These are phyloP conservation scores for Danaus melanippus DNA, from an alignment of 1,140 invertebrate genomes.

Conservation along the genomic window DNA sequence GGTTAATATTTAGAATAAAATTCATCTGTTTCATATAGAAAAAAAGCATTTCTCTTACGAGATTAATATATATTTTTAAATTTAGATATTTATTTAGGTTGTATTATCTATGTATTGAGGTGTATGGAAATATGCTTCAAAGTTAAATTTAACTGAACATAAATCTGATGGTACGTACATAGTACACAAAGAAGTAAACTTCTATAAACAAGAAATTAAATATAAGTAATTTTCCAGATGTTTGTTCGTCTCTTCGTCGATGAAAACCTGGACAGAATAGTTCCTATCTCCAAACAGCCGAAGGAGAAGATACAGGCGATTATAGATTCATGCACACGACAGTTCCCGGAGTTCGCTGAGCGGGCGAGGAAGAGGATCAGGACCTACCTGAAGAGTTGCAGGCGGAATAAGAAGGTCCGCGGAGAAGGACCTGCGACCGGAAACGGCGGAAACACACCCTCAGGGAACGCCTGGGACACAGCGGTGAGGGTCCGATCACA, in stretches of 20 bases:
- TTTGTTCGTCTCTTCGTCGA: constrained; percentile 97
- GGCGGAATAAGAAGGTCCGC: constrained; percentile 92
- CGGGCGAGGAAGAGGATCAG: constrained; percentile 93
- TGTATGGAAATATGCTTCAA: too few species aligned
- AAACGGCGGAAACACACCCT: constrained; percentile 43
- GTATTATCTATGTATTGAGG: too few species aligned
- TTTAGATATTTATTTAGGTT: too few species aligned
- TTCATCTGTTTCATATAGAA: too few species aligned
- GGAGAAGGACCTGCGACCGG: constrained; percentile 73
- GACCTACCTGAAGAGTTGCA: constrained; percentile 96
- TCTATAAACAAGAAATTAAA: background rate
- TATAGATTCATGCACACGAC: constrained; percentile 95
- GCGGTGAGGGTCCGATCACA: constrained; percentile 67
- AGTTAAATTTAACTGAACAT: background rate
- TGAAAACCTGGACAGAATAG: constrained; percentile 96
- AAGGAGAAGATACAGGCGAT: constrained; percentile 99
- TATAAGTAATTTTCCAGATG: constrained; percentile 80
- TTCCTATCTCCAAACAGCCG: constrained; percentile 97
- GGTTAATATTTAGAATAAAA: too few species aligned
- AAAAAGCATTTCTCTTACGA: too few species aligned
- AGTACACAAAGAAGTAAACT: background rate
- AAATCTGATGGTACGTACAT: background rate
- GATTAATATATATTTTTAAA: too few species aligned
- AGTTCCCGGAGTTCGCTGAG: constrained; percentile 97
- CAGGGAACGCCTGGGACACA: constrained; percentile 64